These are phyloP conservation scores for Prorops nasuta DNA, from an alignment of 1,140 invertebrate species.

Conservation along the genomic window DNA sequence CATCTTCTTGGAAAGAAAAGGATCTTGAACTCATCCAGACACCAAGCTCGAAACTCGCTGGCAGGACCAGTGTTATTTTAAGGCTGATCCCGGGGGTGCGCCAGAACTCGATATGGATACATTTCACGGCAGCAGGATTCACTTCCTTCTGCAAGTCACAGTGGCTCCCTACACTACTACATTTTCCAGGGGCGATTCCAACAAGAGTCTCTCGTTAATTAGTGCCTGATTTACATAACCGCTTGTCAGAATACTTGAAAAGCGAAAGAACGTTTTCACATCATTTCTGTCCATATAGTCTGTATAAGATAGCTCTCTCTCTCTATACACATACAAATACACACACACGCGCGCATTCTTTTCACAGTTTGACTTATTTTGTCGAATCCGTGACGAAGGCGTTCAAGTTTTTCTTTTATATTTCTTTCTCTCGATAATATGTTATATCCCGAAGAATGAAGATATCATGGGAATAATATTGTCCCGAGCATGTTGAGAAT, in stretches of 20 bases:
- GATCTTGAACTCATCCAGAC: conserved; percentile 40
- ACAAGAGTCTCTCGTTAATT: neutral
- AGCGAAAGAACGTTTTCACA: too few species aligned
- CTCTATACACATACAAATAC: too few species aligned
- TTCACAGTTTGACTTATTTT: too few species aligned
- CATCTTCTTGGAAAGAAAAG: conserved; percentile 51
- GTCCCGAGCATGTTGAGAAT: too few species aligned
- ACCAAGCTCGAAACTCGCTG: conserved; percentile 25
- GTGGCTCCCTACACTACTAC: neutral
- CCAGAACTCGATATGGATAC: conserved; percentile 34
- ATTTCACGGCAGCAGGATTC: neutral
- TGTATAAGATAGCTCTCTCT: too few species aligned
- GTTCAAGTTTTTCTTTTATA: neutral
- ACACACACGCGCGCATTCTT: too few species aligned
- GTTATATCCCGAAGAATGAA: neutral
- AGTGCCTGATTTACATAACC: too few species aligned
- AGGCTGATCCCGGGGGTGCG: conserved; percentile 38
- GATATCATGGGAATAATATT: too few species aligned
- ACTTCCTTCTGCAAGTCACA: conserved; percentile 34
- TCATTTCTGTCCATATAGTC: too few species aligned
- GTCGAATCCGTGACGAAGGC: too few species aligned
- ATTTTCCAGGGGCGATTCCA: neutral
- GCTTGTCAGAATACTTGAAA: too few species aligned
- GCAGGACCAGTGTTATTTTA: conserved; percentile 49
- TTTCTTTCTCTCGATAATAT: neutral